Base-by-base conservation (phyloP, 2,888 invertebrate species). In the Pollenia angustigena region DNA sequence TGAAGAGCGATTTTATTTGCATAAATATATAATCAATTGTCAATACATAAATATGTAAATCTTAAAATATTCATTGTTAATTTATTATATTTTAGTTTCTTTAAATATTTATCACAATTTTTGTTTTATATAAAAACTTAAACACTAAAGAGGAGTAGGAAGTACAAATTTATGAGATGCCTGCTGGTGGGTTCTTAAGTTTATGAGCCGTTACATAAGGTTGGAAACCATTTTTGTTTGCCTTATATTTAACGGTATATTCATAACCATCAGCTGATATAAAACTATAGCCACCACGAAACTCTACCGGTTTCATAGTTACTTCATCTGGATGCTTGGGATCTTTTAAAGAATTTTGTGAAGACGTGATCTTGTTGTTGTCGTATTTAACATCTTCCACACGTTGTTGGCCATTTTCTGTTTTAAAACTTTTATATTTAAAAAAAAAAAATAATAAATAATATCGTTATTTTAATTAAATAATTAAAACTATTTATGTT, bases 141-240 rank as follows among this genome's bases (percentile, higher is more conserved):
- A 32, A 32, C 32, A 3, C 44, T 56, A 14, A 54, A 71, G 23
- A 44, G 4, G 54, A 44, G 44, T 9, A 56, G 8, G 4, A 23
- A 54, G 4, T 16, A 54, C 1, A 8, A 18, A 56, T 56, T 11
- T 18, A 10, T 4, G 12, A n/a, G 8, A 12, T 11, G 6, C 42
- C 11, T 32, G 58, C 16, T 46, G 81, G 56, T 10, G 56, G 56
- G 16, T 44, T 83, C 18, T 12, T 88, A 72, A 92, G 88, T 82
- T 92, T 93, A 68, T 90, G 92, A 0, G 93, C 93, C 7, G 92
- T 93, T 50, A 93, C 92, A 88, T 91, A 91, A 2, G 93, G 94
- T 81, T 94, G 94, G 89, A 94, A 95, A 2, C 95, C 95, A 83
- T 94, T 94, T 89, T 95, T 94, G 87, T 95, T 95, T 6, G 95